These are phyloP conservation scores for Parotocinclus haroldoi DNA, from an alignment of 2,797 vertebrate genomes.

Conservation along the genomic window DNA sequence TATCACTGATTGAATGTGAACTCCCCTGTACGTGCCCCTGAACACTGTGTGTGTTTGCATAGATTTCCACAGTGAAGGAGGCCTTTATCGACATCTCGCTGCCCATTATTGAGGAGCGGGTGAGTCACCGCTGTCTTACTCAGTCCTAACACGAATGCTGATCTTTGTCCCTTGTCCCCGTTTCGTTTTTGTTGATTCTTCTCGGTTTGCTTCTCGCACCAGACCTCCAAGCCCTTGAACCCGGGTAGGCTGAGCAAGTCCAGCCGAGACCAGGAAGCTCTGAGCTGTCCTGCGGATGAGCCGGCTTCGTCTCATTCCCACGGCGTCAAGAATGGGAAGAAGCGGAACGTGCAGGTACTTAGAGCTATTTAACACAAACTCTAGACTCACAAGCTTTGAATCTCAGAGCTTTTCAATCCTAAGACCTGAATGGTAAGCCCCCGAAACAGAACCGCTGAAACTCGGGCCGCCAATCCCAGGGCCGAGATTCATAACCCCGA, in stretches of 20 bases:
- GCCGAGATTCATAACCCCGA: too few relatives aligned
- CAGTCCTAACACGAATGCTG: neutral
- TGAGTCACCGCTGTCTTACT: conserved; percentile 65
- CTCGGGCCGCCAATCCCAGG: too few relatives aligned
- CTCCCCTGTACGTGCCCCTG: too few relatives aligned
- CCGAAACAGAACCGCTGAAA: too few relatives aligned
- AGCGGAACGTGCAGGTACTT: conserved; percentile 66
- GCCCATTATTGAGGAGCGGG: conserved; percentile 96
- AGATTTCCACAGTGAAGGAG: conserved; percentile 95
- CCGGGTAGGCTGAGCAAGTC: conserved; percentile 77
- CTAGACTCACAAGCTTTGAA: too few relatives aligned
- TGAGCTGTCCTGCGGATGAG: conserved; percentile 62
- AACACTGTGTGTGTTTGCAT: neutral
- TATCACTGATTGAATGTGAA: too few relatives aligned
- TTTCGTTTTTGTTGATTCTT: neutral
- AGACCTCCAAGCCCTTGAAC: conserved; percentile 90
- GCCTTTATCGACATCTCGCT: conserved; percentile 98
- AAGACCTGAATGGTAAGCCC: too few relatives aligned
- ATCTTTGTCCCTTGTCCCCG: neutral
- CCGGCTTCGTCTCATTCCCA: conserved; percentile 60
- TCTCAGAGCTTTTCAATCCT: too few relatives aligned
- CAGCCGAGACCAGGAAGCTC: conserved; percentile 70
- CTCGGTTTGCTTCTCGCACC: conserved; percentile 13
- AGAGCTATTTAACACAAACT: too few relatives aligned
- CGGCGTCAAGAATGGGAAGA: conserved; percentile 71